A percentile compares a stretch with the other conserved stretches of the same genome.
phyloP scores from a whole-genome alignment of 2,113 vertebrate species.

The Bufo gargarizans region DNA sequence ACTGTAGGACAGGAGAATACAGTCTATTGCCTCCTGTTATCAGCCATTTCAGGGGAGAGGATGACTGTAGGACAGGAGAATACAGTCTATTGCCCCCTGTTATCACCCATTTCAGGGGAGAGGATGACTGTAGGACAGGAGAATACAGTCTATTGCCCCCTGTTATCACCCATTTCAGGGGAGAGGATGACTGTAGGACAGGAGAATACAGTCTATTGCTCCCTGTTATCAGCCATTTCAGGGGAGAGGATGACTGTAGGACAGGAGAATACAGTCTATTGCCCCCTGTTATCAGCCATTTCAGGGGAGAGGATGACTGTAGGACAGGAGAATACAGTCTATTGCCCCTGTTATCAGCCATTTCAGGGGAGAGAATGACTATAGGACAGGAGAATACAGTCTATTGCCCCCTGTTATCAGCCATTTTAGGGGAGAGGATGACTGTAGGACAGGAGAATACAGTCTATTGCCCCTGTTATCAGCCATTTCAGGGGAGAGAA shows the following conservation, averaged over 20 bases:
- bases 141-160: too few relatives aligned
- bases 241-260: not conserved
- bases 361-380: not conserved
- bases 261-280: not conserved
- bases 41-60: too few relatives aligned
- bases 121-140: too few relatives aligned
- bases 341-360: not conserved
- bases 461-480: too few relatives aligned
- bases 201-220: not conserved
- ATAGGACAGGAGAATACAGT: not conserved
- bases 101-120: too few relatives aligned
- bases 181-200: not conserved
- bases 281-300: not conserved
- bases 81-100: too few relatives aligned
- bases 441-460: too few relatives aligned
- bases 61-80: too few relatives aligned
- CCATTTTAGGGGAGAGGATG: too few relatives aligned
- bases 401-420: not conserved
- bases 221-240: not conserved
- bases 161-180: not conserved
- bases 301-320: not conserved
- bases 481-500: too few relatives aligned
- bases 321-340: not conserved
- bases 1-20: too few relatives aligned
- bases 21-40: too few relatives aligned